phyloP scores from a whole-genome alignment of 2,888 invertebrate genomes.

The Sesamia inferens region DNA sequence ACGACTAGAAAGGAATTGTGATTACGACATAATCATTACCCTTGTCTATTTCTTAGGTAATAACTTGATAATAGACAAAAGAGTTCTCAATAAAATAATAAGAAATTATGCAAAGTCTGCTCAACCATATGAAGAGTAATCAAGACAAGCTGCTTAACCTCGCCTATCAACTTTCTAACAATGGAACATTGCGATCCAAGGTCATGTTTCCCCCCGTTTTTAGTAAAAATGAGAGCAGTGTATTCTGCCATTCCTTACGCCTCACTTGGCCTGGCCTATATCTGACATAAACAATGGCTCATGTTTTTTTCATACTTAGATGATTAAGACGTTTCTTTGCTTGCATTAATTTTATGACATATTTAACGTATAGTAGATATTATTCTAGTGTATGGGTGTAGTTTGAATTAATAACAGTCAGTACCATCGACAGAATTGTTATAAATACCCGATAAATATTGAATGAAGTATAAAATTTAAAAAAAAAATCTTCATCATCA shows the following conservation, averaged over 20 bases:
- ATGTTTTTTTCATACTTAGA: constrained; percentile 31
- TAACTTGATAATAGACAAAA: neutral
- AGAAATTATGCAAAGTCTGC: neutral
- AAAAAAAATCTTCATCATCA: no score
- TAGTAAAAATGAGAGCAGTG: neutral
- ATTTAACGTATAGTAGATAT: neutral
- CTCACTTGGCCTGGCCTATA: constrained; percentile 6
- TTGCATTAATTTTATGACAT: constrained; percentile 6
- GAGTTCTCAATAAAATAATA: neutral
- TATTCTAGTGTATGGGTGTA: neutral
- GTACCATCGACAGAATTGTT: neutral
- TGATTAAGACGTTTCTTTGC: constrained; percentile 8
- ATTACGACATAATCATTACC: neutral
- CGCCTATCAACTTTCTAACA: neutral
- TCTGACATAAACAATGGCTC: constrained; percentile 23
- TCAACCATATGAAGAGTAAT: neutral
- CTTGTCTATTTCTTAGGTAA: neutral
- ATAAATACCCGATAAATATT: neutral
- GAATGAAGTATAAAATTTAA: no score
- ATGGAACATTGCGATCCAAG: neutral
- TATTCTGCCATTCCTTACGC: neutral
- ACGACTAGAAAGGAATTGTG: neutral
- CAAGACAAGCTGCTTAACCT: neutral
- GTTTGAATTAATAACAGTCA: neutral
- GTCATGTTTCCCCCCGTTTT: neutral